A percentile compares a stretch with the other conserved stretches of the same genome.
Evolutionary conservation across 2,888 invertebrate genomes (phyloP).

Genomic region (Lithophane leautieri): DNA sequence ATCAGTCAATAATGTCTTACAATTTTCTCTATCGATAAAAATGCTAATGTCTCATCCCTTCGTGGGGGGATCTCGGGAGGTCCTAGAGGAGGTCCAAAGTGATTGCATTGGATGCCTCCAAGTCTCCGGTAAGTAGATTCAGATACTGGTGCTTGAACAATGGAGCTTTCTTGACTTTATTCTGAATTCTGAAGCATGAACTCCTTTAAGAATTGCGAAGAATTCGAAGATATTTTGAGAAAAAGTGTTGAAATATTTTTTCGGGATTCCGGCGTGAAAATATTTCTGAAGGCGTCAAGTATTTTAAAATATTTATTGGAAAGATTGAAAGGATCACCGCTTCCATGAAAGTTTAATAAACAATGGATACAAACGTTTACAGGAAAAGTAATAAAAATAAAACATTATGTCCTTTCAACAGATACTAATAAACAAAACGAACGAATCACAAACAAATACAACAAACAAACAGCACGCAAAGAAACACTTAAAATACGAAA

Average conservation of each 20-base stretch:
- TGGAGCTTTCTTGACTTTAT: conserved; percentile 73
- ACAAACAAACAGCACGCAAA: conserved; percentile 26
- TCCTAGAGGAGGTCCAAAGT: conserved; percentile 74
- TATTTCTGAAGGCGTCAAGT: conserved; percentile 18
- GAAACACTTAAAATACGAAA: conserved; percentile 18
- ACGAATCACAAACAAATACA: conserved; percentile 5
- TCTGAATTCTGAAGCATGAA: conserved; percentile 64
- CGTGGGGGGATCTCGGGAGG: conserved; percentile 49
- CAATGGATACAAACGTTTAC: neutral
- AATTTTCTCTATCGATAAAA: conserved; percentile 85
- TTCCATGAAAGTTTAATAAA: neutral
- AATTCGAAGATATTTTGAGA: conserved; percentile 49
- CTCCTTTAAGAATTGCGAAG: conserved; percentile 65
- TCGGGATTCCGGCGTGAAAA: conserved; percentile 22
- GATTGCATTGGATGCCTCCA: conserved; percentile 83
- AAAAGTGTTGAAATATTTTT: conserved; percentile 45
- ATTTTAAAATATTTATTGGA: conserved; percentile 13
- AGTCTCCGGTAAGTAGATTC: conserved; percentile 74
- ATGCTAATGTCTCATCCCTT: conserved; percentile 85
- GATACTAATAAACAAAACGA: conserved; percentile 3
- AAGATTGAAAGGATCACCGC: neutral
- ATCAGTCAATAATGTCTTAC: conserved; percentile 73
- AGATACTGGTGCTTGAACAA: conserved; percentile 73
- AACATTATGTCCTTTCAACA: neutral
- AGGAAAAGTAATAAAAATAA: neutral